Evolutionary conservation across 2,888 invertebrate species (phyloP), one percentile per base, ranked within the genome.

Genomic region (Hyposoter didymator): DNA sequence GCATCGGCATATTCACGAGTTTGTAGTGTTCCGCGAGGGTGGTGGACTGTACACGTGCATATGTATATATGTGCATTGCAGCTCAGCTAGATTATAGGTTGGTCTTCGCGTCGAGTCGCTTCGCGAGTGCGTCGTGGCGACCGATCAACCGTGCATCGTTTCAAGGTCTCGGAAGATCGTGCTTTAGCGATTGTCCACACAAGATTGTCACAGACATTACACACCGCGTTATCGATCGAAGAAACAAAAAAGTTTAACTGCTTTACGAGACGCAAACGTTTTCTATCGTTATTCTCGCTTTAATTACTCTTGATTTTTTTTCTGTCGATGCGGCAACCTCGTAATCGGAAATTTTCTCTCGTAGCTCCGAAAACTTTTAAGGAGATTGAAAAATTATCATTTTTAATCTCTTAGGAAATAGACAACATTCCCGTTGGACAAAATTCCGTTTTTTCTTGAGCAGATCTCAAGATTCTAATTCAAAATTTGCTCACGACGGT

Each of bases 111-210:
- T 64, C 78, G 76, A 78, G 73, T 82, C 69, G 74, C 84, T 75
- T 83, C 59, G 76, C 82, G 82, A 84, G 80, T 86, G 84, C 86
- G 86, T 86, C 84, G 86, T 78, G 82, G 84, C 84, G 86, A 55
- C 82, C 80, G 84, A 87, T 83, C 82, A 84, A 87, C 76, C 84
- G 87, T 86, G 87, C 82, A 84, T 82, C 70, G 62, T 66, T 82
- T 84, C 87, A 87, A 87, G 87, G 87, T 86, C 80, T 70, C 75
- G 66, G 82, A 84, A 86, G 82, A 85, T 86, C 84, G 70, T 85
- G 82, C 73, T 85, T 83, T 62, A 67, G 22, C 80, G 83, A 83
- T 83, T 39, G 52, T 81, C 73, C 70, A 32, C 52, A 22, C 70
- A 52, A 75, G 64, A 79, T 74, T 74, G 75, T 70, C 79, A 64